Evolutionary conservation across 30 jellyfish, hydroid and myxozoan species (phyloP), one percentile per base, ranked within the genome.

Genomic region (Cassiopea andromeda): DNA sequence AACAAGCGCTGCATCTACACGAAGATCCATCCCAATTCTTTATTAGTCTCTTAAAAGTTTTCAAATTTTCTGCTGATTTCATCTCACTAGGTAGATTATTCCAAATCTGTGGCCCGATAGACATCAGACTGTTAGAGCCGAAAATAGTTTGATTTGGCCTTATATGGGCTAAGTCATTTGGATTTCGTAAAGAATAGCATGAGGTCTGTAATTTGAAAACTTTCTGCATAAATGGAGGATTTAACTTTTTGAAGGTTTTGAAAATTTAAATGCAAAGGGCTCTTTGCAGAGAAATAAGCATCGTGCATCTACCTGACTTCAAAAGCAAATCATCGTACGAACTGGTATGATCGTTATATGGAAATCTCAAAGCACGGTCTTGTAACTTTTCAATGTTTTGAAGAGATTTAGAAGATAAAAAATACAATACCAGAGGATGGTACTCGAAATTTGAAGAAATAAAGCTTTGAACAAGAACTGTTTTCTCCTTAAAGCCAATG

Each of bases 371-470:
- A 8, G 69, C 81, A 17, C 81, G 90, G 44, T 81, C 90, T 67
- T 81, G 90, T 67, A 81, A 60, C 50, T 81, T 81, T 81, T 67
- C 90, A 44, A 81, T 47, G 16, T 81, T 81, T 82, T 81, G 81
- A 9, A 81, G 15, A 13, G 90, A 81, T 66, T 67, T 81, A 13
- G 90, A 48, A 19, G 90, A 50, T 19, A 82, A 81, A 60, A 81
- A 81, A 16, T 60, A 64, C 81, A 81, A 81, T 27, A 66, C 47
- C 48, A 81, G 46, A n/a, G 82, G 90, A 46, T 73, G 2, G 70
- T 64, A 81, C 44, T 67, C 27, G 64, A 81, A 81, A 58, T 60
- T 81, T 19, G 82, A 66, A 64, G 8, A 5, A 27, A 17, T 64
- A 64, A 64, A 13, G 43, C 43, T 13, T 14, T 13, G 73, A 64